Base-by-base conservation (phyloP, 2,888 invertebrate genomes). In the Netelia virgata region DNA sequence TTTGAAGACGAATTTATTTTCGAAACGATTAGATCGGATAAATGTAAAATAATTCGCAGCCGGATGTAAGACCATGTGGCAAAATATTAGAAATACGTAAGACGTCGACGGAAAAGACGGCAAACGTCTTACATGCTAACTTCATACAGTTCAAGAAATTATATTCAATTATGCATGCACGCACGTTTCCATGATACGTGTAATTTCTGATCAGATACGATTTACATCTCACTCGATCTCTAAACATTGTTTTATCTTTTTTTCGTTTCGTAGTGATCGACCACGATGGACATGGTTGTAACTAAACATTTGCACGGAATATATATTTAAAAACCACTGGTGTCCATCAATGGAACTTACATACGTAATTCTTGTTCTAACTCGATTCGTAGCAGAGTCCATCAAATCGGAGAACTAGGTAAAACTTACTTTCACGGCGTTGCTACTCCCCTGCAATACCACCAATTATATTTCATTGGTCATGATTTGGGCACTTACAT, bases 401-500 rank as follows among this genome's bases (percentile, higher is more conserved):
- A 36, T 6, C 36, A 36, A 36, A 36, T 36, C 1, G 61, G 47
- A 47, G 18, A 70, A 70, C 36, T 69, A 66, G 47, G 16, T 50
- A 20, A 78, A 36, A 77, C 55, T 77, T 20, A 80, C 74, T 68
- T 55, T 74, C 41, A 61, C 66, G 55, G 53, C 75, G 41, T 63
- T 5, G 18, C 69, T n/a, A 23, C 63, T 55, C 64, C 75, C 83
- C 47, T 83, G 81, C 73, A 73, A 79, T 81, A 59, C 85, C 53
- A 83, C 80, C 81, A 69, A 84, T 80, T 84, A 70, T 80, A 20
- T 73, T 55, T 69, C 68, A 76, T 84, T 82, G 85, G 57, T 64
- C 59, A 61, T 64, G 47, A 82, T 87, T 87, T 87, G 85, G 86
- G 87, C 87, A 85, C 82, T 78, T 47, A 69, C 57, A 81, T 57